Percentiles rank a stretch among this genome's conserved stretches.
Evolutionary conservation across 2,888 invertebrate species (phyloP).

Genomic region (Nomada fucata): DNA sequence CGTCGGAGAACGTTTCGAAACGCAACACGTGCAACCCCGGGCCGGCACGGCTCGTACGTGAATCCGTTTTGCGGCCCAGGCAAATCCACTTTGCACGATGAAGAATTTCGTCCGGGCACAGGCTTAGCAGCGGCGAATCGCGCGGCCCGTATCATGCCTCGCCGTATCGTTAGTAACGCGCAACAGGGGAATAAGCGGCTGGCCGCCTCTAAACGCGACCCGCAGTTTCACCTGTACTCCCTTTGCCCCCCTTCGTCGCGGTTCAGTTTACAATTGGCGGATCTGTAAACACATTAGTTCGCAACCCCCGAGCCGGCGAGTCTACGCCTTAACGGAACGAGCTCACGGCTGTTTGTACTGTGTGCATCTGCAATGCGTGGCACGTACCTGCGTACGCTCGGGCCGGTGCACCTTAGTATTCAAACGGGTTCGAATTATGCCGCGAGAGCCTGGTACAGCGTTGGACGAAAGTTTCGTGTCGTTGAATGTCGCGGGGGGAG

Average conservation of each 20-base stretch:
- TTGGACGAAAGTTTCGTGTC: background rate
- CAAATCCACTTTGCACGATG: slow-evolving; percentile 31
- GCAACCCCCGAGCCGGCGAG: slow-evolving; percentile 25
- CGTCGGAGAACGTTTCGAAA: background rate
- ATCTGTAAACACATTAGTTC: slow-evolving; percentile 68
- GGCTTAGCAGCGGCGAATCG: slow-evolving; percentile 19
- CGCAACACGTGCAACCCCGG: background rate
- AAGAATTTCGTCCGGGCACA: slow-evolving; percentile 38
- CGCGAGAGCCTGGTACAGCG: background rate
- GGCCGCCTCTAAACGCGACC: background rate
- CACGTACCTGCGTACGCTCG: slow-evolving; percentile 28
- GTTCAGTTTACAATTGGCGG: slow-evolving; percentile 64
- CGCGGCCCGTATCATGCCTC: background rate
- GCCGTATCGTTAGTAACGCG: slow-evolving; percentile 35
- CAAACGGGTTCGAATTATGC: slow-evolving; percentile 17
- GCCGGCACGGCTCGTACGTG: slow-evolving; percentile 13
- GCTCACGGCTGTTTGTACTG: slow-evolving; percentile 38
- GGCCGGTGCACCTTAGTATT: background rate
- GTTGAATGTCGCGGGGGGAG: background rate
- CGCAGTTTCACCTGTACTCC: slow-evolving; percentile 31
- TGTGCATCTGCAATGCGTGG: slow-evolving; percentile 19
- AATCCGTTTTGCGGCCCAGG: slow-evolving; percentile 33
- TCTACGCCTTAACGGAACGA: slow-evolving; percentile 55
- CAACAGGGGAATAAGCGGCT: slow-evolving; percentile 37
- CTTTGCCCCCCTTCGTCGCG: slow-evolving; percentile 34